Base-by-base conservation (phyloP, 2,797 vertebrate species). In the Apogon talboti region DNA sequence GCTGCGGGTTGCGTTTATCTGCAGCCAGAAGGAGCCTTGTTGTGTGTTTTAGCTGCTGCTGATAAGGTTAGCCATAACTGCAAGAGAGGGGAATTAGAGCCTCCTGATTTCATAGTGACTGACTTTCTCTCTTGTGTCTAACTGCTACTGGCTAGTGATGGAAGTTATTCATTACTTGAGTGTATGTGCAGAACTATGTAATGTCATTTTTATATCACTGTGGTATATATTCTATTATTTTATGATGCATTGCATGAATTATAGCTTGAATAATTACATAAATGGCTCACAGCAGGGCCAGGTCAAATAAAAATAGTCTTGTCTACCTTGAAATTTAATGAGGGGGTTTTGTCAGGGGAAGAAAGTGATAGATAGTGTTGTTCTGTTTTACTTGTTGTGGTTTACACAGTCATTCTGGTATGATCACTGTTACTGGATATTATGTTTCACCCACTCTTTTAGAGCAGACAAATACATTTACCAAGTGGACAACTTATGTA, bases 41-140 rank as follows among this genome's bases (percentile, higher is more conserved):
- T 86, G 66, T 86, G 76, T 86, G 82, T 87, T 88, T 75, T 68
- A 86, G 71, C 75, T 76, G 68, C 80, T 67, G 48, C 78, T 82
- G 87, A 89, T 87, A 85, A 86, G 72, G 63, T 83, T 58, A 53
- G 66, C 49, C 61, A 53, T 65, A 78, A 66, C 64, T 77, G 72
- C 56, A 78, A 35, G 66, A 75, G 66, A 75, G 53, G 68, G 48
- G 71, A 70, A 72, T 60, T 50, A 45, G 8, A 77, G 55, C 35
- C 57, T 73, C 61, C 66, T 43, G 47, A 1, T 30, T 62, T 63
- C 47, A 13, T 56, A 19, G 46, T 28, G 14, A 19, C 33, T 10
- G 38, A 13, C 47, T 55, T 49, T 54, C 55, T 44, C 66, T 46
- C 45, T 66, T 50, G 35, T 72, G 52, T 59, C 11, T 45, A 55